Conservation (phyloP, 2,888 invertebrate species). For the Amiota mariae region DNA sequence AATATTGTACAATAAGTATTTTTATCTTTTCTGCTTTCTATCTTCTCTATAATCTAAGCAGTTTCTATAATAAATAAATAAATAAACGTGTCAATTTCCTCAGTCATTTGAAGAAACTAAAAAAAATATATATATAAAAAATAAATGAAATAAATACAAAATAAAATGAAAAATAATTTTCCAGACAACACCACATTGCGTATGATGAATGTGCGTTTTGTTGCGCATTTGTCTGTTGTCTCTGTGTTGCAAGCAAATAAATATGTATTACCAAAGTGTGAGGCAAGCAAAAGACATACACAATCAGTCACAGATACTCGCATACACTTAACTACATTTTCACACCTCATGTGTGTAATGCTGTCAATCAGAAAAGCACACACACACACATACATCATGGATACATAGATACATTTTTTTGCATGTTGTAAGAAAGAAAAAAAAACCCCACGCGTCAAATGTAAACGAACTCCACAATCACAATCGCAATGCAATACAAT, state of each 20-base stretch:
- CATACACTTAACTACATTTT: background rate
- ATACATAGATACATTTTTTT: background rate
- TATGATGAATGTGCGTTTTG: conserved; percentile 59
- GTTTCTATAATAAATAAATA: background rate
- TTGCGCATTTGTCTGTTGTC: conserved; percentile 44
- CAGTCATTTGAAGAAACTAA: conserved; percentile 44
- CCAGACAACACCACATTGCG: conserved; percentile 54
- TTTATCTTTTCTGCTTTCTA: too few species aligned
- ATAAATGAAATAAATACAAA: conserved; percentile 15
- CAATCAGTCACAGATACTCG: background rate
- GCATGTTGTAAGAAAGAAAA: background rate
- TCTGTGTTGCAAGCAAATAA: too few species aligned
- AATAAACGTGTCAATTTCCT: conserved; percentile 57
- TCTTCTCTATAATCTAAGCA: too few species aligned
- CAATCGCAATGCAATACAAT: background rate
- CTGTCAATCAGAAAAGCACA: conserved; percentile 7
- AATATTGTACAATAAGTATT: too few species aligned
- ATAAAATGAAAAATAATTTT: conserved; percentile 18
- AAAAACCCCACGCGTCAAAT: conserved; percentile 4
- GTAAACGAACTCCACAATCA: conserved; percentile 19
- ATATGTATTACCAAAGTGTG: too few species aligned
- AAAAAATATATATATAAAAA: conserved; percentile 33
- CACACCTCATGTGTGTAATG: background rate
- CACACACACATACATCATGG: conserved; percentile 6
- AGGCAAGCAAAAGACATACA: conserved; percentile 49